These are phyloP conservation scores for Uropetala carovei DNA, from an alignment of 2,888 invertebrate genomes.

Conservation along the genomic window DNA sequence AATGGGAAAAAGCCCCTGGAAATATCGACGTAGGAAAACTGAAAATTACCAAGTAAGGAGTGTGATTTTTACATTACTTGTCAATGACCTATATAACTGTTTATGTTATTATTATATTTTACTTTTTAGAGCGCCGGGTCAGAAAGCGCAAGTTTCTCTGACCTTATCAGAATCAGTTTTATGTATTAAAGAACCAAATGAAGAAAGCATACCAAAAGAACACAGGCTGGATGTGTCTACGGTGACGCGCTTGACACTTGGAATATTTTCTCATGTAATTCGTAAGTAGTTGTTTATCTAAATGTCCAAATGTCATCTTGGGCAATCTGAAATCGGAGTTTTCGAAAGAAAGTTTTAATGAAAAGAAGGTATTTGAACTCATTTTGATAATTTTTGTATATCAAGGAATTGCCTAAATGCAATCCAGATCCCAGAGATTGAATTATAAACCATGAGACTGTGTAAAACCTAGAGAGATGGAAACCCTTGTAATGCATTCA, in stretches of 20 bases:
- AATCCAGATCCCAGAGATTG: too few species aligned
- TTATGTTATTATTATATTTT: neutral
- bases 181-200: slow-evolving; percentile 85
- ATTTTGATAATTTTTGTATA: too few species aligned
- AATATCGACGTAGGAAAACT: slow-evolving; percentile 96
- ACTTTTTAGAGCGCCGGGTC: slow-evolving; percentile 80
- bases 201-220: slow-evolving; percentile 91
- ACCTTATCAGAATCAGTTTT: slow-evolving; percentile 89
- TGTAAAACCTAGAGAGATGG: too few species aligned
- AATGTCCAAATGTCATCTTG: neutral
- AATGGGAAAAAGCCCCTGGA: slow-evolving; percentile 95
- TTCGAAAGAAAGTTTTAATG: too few species aligned
- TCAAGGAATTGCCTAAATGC: too few species aligned
- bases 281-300: slow-evolving; percentile 78
- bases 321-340: too few species aligned
- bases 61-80: neutral
- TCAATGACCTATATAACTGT: neutral
- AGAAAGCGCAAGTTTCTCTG: slow-evolving; percentile 92
- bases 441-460: too few species aligned
- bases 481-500: too few species aligned
- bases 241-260: slow-evolving; percentile 93
- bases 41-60: slow-evolving; percentile 85
- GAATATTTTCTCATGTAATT: slow-evolving; percentile 91
- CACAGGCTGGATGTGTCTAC: slow-evolving; percentile 94
- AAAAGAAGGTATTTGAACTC: too few species aligned